These are phyloP conservation scores for Meandrina meandrites DNA, from an alignment of 92 coral and sea anemone genomes.

Conservation along the genomic window DNA sequence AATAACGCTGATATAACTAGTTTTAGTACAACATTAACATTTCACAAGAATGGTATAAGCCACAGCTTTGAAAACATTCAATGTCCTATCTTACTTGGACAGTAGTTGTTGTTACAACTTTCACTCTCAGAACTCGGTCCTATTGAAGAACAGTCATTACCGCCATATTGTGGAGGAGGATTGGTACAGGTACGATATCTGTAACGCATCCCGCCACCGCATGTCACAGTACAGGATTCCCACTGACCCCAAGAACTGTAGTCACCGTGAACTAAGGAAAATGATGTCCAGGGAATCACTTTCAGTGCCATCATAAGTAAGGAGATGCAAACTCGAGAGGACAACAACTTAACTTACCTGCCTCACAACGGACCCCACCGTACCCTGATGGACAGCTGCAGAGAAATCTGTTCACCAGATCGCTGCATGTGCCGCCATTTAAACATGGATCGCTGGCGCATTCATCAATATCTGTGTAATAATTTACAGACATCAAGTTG, in stretches of 20 bases:
- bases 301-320: not conserved
- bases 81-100: not conserved
- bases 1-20: no score
- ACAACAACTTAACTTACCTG: not conserved
- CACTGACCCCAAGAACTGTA: conserved; percentile 7
- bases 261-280: conserved; percentile 8
- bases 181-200: conserved; percentile 6
- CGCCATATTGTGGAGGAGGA: conserved; percentile 2
- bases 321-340: no score
- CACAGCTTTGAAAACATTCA: no score
- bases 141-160: conserved; percentile 8
- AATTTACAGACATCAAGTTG: not conserved
- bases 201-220: not conserved
- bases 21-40: no score
- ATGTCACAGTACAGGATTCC: not conserved
- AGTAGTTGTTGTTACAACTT: not conserved
- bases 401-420: conserved; percentile 5
- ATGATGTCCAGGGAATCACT: not conserved
- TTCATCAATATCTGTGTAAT: conserved; percentile 1
- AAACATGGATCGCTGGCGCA: conserved; percentile 7
- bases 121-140: conserved; percentile 5
- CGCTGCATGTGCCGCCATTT: conserved; percentile 19
- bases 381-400: conserved; percentile 10
- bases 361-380: conserved; percentile 10
- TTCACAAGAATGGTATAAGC: no score